phyloP scores from a whole-genome alignment of 2,888 invertebrate species.

The Beris morrisii region DNA sequence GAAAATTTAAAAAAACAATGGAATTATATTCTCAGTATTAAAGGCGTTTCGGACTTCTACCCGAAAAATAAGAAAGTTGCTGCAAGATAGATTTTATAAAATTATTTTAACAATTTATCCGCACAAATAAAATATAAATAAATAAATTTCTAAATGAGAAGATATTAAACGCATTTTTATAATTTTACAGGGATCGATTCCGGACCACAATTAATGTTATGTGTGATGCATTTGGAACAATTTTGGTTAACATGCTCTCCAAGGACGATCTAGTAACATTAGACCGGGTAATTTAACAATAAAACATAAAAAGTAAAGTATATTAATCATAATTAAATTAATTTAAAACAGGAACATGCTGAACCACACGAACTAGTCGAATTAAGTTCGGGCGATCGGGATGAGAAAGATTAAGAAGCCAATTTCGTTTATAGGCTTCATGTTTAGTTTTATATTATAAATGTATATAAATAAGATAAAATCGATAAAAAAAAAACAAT shows the following conservation, averaged over 20 bases:
- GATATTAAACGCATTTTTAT: not conserved
- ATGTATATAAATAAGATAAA: no score
- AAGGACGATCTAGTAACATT: slow-evolving; percentile 66
- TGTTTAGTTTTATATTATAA: no score
- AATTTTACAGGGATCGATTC: slow-evolving; percentile 72
- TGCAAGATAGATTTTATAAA: no score
- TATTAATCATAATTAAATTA: not conserved
- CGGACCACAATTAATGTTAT: slow-evolving; percentile 91
- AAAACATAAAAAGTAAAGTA: not conserved
- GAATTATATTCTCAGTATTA: no score
- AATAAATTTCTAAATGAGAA: no score
- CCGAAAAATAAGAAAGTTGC: no score
- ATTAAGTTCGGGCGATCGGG: slow-evolving; percentile 56
- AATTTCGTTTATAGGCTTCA: no score
- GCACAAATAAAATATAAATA: no score
- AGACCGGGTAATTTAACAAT: slow-evolving; percentile 54
- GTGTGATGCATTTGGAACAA: slow-evolving; percentile 93
- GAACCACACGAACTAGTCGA: slow-evolving; percentile 70
- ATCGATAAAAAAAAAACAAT: no score
- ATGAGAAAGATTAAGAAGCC: slow-evolving; percentile 53
- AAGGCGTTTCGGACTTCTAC: no score
- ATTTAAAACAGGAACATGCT: slow-evolving; percentile 44
- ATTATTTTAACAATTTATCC: no score
- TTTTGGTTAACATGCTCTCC: slow-evolving; percentile 84
- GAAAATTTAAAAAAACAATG: no score